Conservation (phyloP, 2,888 invertebrate genomes). For the Sinotaia quadrata region DNA sequence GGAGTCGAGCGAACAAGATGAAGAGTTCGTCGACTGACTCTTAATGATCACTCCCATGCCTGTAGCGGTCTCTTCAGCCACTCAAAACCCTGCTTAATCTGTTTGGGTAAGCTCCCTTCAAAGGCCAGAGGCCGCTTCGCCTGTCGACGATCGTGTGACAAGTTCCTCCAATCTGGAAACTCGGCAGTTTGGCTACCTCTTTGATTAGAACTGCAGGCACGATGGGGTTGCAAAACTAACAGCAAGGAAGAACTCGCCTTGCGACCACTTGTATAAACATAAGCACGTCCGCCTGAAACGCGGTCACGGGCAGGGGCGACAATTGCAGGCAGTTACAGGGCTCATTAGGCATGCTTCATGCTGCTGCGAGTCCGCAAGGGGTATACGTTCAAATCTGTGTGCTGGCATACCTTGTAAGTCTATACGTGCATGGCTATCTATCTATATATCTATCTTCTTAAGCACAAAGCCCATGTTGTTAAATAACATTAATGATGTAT, state of each 20-base stretch:
- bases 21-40: too few species aligned
- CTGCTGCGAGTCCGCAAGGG: too few species aligned
- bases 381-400: too few species aligned
- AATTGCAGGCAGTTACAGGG: not conserved
- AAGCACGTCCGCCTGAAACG: not conserved
- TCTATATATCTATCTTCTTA: too few species aligned
- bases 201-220: not conserved
- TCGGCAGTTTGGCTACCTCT: not conserved
- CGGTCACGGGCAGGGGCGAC: not conserved
- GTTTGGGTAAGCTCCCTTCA: conserved; percentile 1
- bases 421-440: too few species aligned
- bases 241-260: not conserved
- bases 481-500: too few species aligned
- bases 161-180: not conserved
- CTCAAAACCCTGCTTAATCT: not conserved
- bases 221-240: not conserved
- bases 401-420: too few species aligned
- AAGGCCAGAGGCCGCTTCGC: not conserved
- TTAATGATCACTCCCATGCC: too few species aligned
- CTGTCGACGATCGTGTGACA: conserved; percentile 9
- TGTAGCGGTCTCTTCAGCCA: too few species aligned
- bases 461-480: too few species aligned
- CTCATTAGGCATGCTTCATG: not conserved
- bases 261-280: conserved; percentile 1
- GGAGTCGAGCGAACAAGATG: too few species aligned